A percentile compares a stretch with the other conserved stretches of the same genome.
Evolutionary conservation across 2,888 invertebrate genomes (phyloP).

Genomic region (Entomobrya proxima): DNA sequence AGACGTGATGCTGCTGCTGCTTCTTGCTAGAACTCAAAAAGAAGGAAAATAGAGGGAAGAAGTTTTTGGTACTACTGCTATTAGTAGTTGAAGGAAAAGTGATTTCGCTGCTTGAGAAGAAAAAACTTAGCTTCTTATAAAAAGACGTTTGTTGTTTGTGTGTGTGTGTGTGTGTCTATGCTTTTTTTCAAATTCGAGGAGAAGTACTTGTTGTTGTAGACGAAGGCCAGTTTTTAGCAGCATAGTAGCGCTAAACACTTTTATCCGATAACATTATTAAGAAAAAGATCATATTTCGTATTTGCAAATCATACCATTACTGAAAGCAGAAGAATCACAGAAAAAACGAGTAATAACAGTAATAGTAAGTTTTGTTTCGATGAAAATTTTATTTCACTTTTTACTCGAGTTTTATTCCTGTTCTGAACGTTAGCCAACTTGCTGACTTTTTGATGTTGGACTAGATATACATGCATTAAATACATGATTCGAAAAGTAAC

Average conservation of each 20-base stretch:
- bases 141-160: constrained; percentile 34
- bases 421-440: constrained; percentile 67
- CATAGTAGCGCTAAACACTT: constrained; percentile 28
- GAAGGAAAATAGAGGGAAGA: constrained; percentile 3
- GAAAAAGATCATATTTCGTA: constrained; percentile 57
- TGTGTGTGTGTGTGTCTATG: constrained; percentile 31
- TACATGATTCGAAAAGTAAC: constrained; percentile 55
- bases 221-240: constrained; percentile 62
- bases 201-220: constrained; percentile 24
- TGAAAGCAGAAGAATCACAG: too few relatives aligned
- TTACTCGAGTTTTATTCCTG: constrained; percentile 66
- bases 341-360: neutral
- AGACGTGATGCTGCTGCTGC: constrained; percentile 33
- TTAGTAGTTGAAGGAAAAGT: constrained; percentile 13
- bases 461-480: constrained; percentile 33
- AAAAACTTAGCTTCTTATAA: neutral
- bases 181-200: constrained; percentile 50
- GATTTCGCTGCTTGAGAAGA: neutral
- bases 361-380: constrained; percentile 63
- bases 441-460: constrained; percentile 35
- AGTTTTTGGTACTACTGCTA: neutral
- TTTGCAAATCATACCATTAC: constrained; percentile 30
- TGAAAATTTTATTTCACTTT: constrained; percentile 69
- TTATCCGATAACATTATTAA: constrained; percentile 22
- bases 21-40: neutral